Evolutionary conservation across 2,797 vertebrate species (phyloP).

Genomic region (Tauraco hartlaubi): DNA sequence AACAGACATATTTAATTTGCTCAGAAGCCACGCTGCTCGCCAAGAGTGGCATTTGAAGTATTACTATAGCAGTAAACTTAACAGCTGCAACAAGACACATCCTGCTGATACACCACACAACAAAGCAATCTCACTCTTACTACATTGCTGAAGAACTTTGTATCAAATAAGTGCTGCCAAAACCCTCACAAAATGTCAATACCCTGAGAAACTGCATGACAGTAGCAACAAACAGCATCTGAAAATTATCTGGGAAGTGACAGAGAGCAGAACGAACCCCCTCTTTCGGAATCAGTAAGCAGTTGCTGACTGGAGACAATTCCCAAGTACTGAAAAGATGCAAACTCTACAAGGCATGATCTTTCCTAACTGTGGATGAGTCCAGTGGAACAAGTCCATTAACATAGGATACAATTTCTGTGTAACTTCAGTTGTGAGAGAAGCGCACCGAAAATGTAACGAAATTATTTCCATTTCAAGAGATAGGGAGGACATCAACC

Average conservation of each 20-base stretch:
- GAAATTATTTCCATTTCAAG: neutral
- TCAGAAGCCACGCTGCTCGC: neutral
- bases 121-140: neutral
- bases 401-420: neutral
- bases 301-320: neutral
- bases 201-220: neutral
- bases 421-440: neutral
- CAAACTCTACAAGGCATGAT: neutral
- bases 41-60: neutral
- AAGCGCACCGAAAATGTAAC: neutral
- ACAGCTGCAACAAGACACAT: neutral
- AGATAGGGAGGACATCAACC: neutral
- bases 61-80: neutral
- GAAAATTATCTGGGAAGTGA: neutral
- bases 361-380: neutral
- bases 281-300: neutral
- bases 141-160: neutral
- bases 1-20: neutral
- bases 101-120: neutral
- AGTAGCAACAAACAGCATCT: neutral
- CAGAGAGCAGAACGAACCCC: rapidly evolving
- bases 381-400: neutral
- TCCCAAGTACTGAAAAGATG: neutral
- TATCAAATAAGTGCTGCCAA: neutral
- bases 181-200: neutral